These are phyloP conservation scores for Ichneumoninae sp. DNA, from an alignment of 2,888 invertebrate genomes.

Conservation along the genomic window DNA sequence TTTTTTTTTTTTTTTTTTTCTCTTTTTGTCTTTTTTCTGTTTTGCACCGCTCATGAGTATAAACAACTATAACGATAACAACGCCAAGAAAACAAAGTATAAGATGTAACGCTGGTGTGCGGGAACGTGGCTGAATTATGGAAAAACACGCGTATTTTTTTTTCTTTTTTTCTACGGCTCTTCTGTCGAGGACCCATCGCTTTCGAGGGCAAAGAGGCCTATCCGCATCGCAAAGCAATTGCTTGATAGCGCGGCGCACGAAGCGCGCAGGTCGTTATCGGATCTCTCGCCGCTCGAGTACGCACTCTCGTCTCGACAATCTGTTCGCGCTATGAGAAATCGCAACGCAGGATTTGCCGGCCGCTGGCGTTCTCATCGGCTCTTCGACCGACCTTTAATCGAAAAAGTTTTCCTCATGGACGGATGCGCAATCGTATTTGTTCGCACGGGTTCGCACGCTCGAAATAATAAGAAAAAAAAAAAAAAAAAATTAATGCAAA, in stretches of 20 bases:
- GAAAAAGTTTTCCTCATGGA: constrained; percentile 34
- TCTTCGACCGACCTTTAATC: constrained; percentile 27
- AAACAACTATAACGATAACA: constrained; percentile 53
- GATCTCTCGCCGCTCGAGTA: constrained; percentile 26
- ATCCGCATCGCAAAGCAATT: constrained; percentile 39
- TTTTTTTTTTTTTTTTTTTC: constrained; percentile 44
- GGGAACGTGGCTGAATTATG: constrained; percentile 52
- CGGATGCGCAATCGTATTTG: constrained; percentile 43
- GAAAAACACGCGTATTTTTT: constrained; percentile 34
- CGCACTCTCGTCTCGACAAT: constrained; percentile 26
- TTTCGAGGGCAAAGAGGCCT: constrained; percentile 14
- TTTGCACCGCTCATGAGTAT: constrained; percentile 54
- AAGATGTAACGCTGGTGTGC: constrained; percentile 81
- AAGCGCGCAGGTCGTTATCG: constrained; percentile 10
- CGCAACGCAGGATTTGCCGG: constrained; percentile 49
- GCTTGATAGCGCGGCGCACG: constrained; percentile 44
- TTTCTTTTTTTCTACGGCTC: background rate
- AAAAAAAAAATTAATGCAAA: background rate
- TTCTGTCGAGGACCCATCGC: constrained; percentile 20
- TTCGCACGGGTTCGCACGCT: constrained; percentile 61
- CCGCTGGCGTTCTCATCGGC: constrained; percentile 8
- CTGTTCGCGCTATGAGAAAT: constrained; percentile 35
- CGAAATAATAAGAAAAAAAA: constrained; percentile 4
- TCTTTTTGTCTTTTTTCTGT: constrained; percentile 41
- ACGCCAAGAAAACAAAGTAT: constrained; percentile 72